phyloP scores from a whole-genome alignment of 2,888 invertebrate species.

The Agonopterix heracliana region DNA sequence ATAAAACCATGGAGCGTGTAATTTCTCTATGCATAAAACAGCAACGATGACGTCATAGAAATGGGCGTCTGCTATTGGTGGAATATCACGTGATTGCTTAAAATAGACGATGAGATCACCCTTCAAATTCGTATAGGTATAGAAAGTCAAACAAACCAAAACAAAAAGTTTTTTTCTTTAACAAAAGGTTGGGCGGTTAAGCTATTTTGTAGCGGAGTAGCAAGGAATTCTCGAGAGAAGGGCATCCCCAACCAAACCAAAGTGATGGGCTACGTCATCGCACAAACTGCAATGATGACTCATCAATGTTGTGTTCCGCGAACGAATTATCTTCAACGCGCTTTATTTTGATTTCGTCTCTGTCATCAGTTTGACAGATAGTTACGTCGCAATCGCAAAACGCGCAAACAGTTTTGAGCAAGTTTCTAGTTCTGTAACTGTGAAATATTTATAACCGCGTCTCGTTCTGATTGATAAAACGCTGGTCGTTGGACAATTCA shows the following conservation, averaged over 20 bases:
- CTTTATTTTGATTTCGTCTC: slow-evolving; percentile 47
- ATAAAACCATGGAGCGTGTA: too few species aligned
- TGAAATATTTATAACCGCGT: slow-evolving; percentile 20
- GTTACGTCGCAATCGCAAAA: slow-evolving; percentile 9
- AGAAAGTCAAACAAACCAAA: slow-evolving; percentile 28
- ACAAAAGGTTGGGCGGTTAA: slow-evolving; percentile 38
- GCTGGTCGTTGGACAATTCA: slow-evolving; percentile 25
- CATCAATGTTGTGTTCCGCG: slow-evolving; percentile 66
- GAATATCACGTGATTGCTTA: slow-evolving; percentile 57
- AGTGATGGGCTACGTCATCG: slow-evolving; percentile 43
- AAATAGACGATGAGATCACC: slow-evolving; percentile 64
- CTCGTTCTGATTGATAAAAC: slow-evolving; percentile 9
- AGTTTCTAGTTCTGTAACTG: neutral
- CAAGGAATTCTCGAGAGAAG: slow-evolving; percentile 58
- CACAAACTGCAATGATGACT: slow-evolving; percentile 54
- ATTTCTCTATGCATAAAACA: too few species aligned
- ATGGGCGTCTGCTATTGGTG: slow-evolving; percentile 43
- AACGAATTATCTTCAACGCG: slow-evolving; percentile 43
- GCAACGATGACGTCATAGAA: slow-evolving; percentile 40
- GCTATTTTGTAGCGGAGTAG: slow-evolving; percentile 38
- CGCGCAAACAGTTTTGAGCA: neutral
- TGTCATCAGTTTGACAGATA: slow-evolving; percentile 58
- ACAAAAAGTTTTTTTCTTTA: slow-evolving; percentile 38
- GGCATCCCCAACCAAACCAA: slow-evolving; percentile 54
- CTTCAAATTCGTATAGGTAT: slow-evolving; percentile 40